These are phyloP conservation scores for Origma solitaria DNA, from an alignment of 2,113 vertebrate genomes.

Conservation along the genomic window DNA sequence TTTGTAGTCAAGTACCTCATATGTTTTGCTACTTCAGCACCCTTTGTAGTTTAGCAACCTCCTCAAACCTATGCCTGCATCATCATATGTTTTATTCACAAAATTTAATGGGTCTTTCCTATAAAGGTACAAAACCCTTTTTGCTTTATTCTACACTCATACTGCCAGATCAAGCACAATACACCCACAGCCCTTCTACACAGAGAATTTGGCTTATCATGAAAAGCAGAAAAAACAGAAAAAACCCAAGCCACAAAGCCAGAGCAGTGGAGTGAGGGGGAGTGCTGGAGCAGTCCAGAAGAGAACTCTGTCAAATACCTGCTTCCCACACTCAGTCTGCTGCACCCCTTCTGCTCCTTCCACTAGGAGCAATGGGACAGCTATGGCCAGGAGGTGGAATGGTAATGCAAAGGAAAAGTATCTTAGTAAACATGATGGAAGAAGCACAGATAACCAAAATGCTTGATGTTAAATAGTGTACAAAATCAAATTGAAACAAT, in stretches of 20 bases:
- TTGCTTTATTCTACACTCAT: background rate
- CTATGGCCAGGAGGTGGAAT: background rate
- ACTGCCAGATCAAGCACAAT: slow-evolving; percentile 11
- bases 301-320: background rate
- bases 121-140: background rate
- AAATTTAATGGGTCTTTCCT: background rate
- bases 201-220: slow-evolving; percentile 30
- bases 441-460: background rate
- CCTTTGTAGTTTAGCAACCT: background rate
- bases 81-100: background rate
- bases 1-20: background rate
- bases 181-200: slow-evolving; percentile 19
- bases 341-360: slow-evolving; percentile 5
- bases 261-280: slow-evolving; percentile 25
- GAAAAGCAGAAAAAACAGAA: background rate
- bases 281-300: slow-evolving; percentile 18
- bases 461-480: background rate
- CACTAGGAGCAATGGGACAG: background rate
- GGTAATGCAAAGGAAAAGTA: background rate
- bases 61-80: background rate
- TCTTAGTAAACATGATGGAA: background rate
- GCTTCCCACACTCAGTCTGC: slow-evolving; percentile 59
- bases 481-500: background rate
- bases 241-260: background rate
- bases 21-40: background rate